Conservation (phyloP, 2,888 invertebrate species). For the Synergus laeviventris region DNA sequence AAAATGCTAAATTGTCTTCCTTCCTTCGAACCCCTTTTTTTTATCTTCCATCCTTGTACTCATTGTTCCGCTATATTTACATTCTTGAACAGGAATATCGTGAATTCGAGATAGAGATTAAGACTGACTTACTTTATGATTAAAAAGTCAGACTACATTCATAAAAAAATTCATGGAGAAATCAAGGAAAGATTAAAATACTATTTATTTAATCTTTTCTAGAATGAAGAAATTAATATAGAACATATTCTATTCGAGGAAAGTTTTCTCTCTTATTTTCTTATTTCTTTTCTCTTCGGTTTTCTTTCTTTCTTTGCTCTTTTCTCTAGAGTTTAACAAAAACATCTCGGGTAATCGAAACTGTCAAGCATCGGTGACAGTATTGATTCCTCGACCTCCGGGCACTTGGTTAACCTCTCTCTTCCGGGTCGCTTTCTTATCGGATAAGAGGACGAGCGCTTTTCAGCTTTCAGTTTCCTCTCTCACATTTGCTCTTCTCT, state of each 20-base stretch:
- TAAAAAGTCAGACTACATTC: neutral
- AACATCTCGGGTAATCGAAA: conserved; percentile 33
- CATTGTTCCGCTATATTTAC: neutral
- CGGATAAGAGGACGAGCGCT: conserved; percentile 47
- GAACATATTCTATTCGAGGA: neutral
- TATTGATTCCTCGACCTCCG: conserved; percentile 55
- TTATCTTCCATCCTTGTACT: neutral
- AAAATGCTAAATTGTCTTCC: conserved; percentile 45
- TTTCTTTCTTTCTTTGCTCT: conserved; percentile 21
- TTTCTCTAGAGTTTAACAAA: conserved; percentile 30
- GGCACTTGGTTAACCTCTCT: conserved; percentile 54
- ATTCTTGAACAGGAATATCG: neutral
- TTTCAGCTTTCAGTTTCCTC: conserved; percentile 50
- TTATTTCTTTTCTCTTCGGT: neutral
- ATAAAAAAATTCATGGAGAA: neutral
- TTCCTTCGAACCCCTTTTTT: conserved; percentile 24
- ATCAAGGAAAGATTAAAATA: neutral
- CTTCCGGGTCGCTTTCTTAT: conserved; percentile 58
- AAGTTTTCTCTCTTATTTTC: neutral
- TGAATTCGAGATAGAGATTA: neutral
- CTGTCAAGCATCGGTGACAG: conserved; percentile 41
- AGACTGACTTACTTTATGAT: neutral
- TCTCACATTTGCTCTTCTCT: conserved; percentile 45
- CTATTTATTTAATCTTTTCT: too few relatives aligned
- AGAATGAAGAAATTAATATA: neutral